Conservation (phyloP, 2,113 vertebrate genomes). For the Calonectris borealis region DNA sequence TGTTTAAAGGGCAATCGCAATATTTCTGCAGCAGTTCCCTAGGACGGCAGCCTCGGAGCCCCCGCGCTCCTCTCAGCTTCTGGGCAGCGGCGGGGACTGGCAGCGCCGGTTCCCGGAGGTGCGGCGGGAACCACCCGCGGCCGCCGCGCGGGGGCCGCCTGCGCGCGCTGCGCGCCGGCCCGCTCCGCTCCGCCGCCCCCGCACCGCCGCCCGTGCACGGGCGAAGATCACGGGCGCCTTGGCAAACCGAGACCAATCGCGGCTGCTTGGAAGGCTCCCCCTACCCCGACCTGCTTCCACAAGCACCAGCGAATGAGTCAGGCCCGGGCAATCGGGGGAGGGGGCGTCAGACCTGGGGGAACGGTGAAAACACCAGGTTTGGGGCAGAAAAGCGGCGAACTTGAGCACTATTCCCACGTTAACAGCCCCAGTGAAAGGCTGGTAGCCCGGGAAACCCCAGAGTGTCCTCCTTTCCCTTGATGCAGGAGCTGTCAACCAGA, state of each 20-base stretch:
- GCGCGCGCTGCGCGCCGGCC: not conserved
- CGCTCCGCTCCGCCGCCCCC: not conserved
- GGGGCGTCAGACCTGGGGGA: conserved; percentile 6
- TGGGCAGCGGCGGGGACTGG: conserved; percentile 70
- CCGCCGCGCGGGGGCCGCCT: not conserved
- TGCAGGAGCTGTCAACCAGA: not conserved
- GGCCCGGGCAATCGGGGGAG: not conserved
- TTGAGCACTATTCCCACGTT: not conserved
- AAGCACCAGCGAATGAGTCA: conserved; percentile 7
- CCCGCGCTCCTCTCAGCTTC: conserved; percentile 65
- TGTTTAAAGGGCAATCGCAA: not conserved
- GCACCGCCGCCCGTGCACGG: conserved; percentile 12
- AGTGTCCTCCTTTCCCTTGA: not conserved
- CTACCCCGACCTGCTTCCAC: not conserved
- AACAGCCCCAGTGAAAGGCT: not conserved
- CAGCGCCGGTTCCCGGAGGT: conserved; percentile 57
- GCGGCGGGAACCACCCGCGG: conserved; percentile 62
- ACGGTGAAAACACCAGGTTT: not conserved
- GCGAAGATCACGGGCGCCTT: not conserved
- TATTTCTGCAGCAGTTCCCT: conserved; percentile 75
- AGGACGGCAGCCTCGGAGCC: conserved; percentile 65
- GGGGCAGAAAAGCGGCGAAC: not conserved
- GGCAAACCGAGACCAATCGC: not conserved
- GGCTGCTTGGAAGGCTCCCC: not conserved
- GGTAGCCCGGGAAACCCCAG: not conserved